Evolutionary conservation across 2,888 invertebrate genomes (phyloP).

Genomic region (Strigamia maritima): DNA sequence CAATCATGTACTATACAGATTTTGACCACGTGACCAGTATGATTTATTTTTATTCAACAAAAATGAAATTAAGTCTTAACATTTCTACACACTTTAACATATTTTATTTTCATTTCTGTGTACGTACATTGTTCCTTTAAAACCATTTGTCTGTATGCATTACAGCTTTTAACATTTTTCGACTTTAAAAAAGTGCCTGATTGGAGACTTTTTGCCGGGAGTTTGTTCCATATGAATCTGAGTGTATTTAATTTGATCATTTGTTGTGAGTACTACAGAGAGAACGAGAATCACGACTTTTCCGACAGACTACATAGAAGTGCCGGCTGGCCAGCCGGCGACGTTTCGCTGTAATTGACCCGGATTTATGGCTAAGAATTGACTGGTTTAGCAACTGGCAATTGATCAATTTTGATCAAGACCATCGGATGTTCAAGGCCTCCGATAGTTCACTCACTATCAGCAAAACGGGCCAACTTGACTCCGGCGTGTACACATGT

Average conservation of each 20-base stretch:
- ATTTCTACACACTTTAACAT: too few relatives aligned
- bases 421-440: slow-evolving; percentile 70
- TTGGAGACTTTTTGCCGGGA: too few relatives aligned
- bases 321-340: slow-evolving; percentile 80
- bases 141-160: too few relatives aligned
- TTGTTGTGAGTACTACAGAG: slow-evolving; percentile 61
- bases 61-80: too few relatives aligned
- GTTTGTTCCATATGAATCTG: too few relatives aligned
- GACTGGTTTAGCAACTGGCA: slow-evolving; percentile 85
- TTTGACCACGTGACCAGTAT: too few relatives aligned
- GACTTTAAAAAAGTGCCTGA: too few relatives aligned
- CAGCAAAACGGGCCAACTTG: slow-evolving; percentile 87
- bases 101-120: too few relatives aligned
- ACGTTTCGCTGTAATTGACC: slow-evolving; percentile 88
- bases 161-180: too few relatives aligned
- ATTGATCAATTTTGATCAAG: slow-evolving; percentile 79
- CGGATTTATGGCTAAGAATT: slow-evolving; percentile 71
- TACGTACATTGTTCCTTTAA: too few relatives aligned
- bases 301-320: slow-evolving; percentile 90
- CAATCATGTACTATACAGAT: too few relatives aligned
- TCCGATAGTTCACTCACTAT: slow-evolving; percentile 92
- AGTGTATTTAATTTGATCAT: slow-evolving; percentile 8
- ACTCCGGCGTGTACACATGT: slow-evolving; percentile 94
- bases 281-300: slow-evolving; percentile 81
- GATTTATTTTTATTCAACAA: too few relatives aligned